Base-by-base conservation (phyloP, 2,113 vertebrate genomes). In the pig (Sus scrofa) region DNA sequence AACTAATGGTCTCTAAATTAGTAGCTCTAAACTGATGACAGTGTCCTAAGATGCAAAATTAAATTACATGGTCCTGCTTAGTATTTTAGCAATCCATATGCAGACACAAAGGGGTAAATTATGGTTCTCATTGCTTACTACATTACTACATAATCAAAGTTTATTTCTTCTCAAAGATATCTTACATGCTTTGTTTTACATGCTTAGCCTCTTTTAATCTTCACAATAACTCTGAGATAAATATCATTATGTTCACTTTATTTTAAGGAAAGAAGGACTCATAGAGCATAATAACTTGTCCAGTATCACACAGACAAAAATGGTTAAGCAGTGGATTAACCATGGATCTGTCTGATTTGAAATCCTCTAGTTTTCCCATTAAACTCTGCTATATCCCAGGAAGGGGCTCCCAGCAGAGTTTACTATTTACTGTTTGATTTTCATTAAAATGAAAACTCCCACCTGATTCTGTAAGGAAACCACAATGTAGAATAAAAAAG, bases 1-100 rank as follows among this genome's bases (percentile, higher is more conserved):
- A 62, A 86, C 26, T 58, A 88, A 77, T 92, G 26, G 60, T 37
- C 52, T 78, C 13, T 78, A 37, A 89, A 87, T 91, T 81, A 93
- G 62, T n/a, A 87, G 30, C 87, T 60, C 56, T 87, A 88, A 75
- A 50, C 9, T 60, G 27, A 63, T 39, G 74, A n/a, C 22, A 79
- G 62, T 30, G 39, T 81, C 73, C 89, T 91, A 86, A 93, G 16
- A 68, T 91, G 70, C n/a, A 86, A 56, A 96, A 87, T 70, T 92
- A 94, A 85, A 90, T 83, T 84, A 30, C 58, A 54, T 39, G 73
- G 39, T 84, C 39, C 44, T n/a, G 60, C 39, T 92, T 75, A 44
- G 56, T 63, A 77, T 82, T 91, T 95, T 89, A 77, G 27, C 62
- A 71, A 89, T 60, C 60, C 26, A 1, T 75, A 60, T 26, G 20